These are phyloP conservation scores for Neolamprologus fasciatus DNA, from an alignment of 2,113 vertebrate genomes.

Conservation along the genomic window DNA sequence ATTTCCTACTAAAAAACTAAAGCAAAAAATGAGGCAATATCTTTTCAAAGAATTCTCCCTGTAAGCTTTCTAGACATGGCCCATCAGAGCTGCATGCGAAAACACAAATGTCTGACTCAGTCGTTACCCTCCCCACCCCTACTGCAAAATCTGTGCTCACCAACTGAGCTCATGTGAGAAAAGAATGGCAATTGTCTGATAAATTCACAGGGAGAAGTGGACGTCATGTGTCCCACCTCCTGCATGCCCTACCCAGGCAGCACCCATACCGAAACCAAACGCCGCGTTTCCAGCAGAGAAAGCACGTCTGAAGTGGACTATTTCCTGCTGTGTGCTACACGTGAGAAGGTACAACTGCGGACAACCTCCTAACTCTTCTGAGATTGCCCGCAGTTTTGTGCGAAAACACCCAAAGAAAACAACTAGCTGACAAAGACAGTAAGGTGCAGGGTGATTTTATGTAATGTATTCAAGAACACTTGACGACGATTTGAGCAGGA, in stretches of 20 bases:
- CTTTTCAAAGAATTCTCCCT: not conserved
- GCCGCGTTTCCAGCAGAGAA: not conserved
- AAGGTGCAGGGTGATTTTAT: not conserved
- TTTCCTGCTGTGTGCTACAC: not conserved
- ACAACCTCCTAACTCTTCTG: not conserved
- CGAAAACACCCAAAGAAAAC: not conserved
- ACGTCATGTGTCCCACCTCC: not conserved
- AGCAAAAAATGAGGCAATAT: not conserved
- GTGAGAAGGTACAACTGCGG: not conserved
- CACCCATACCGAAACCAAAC: not conserved
- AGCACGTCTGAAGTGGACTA: not conserved
- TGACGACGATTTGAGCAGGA: not conserved
- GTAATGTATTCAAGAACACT: not conserved
- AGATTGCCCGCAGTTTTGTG: not conserved
- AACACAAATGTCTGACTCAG: not conserved
- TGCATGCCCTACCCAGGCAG: not conserved
- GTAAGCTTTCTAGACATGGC: not conserved
- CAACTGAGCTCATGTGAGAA: not conserved
- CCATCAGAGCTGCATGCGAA: not conserved
- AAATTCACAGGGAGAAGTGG: not conserved
- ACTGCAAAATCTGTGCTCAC: not conserved
- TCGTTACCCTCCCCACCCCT: not conserved
- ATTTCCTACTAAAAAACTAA: not conserved
- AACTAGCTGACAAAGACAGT: not conserved
- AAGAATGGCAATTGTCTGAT: not conserved